phyloP scores from a whole-genome alignment of 2,797 vertebrate genomes.

The Enteromius trimaculatus region DNA sequence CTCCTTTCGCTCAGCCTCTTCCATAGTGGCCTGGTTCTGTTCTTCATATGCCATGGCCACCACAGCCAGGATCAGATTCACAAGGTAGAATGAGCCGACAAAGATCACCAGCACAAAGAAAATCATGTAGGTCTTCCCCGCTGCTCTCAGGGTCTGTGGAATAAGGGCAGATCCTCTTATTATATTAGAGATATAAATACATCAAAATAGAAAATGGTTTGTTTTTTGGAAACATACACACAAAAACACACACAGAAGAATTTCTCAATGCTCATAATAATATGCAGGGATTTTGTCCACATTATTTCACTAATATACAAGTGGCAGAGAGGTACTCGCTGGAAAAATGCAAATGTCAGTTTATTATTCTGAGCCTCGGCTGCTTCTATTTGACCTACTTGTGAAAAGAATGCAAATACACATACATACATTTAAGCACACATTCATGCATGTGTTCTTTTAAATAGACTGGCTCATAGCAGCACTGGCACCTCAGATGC shows the following conservation, averaged over 20 bases:
- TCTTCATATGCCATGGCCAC: conserved; percentile 99
- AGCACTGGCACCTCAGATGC: conserved; percentile 6
- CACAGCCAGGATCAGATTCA: conserved; percentile 97
- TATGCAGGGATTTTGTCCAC: background rate
- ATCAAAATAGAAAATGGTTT: background rate
- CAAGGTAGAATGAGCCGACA: conserved; percentile 97
- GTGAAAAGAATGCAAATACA: background rate
- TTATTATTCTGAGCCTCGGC: conserved; percentile 5
- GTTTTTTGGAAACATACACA: background rate
- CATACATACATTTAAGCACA: conserved; percentile 6
- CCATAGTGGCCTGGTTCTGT: conserved; percentile 98
- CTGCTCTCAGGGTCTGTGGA: conserved; percentile 90
- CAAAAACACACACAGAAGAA: background rate
- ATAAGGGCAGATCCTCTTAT: background rate
- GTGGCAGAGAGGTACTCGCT: background rate
- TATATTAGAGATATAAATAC: background rate
- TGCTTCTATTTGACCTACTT: conserved; percentile 34
- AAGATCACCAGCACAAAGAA: conserved; percentile 99
- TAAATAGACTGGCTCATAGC: background rate
- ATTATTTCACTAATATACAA: background rate
- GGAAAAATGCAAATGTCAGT: conserved; percentile 41
- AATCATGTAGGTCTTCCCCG: conserved; percentile 99
- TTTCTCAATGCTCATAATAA: background rate
- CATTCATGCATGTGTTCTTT: conserved; percentile 17
- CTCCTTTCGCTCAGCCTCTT: conserved; percentile 93